These are phyloP conservation scores for Tetrao urogallus DNA, from an alignment of 2,113 vertebrate genomes.

Conservation along the genomic window DNA sequence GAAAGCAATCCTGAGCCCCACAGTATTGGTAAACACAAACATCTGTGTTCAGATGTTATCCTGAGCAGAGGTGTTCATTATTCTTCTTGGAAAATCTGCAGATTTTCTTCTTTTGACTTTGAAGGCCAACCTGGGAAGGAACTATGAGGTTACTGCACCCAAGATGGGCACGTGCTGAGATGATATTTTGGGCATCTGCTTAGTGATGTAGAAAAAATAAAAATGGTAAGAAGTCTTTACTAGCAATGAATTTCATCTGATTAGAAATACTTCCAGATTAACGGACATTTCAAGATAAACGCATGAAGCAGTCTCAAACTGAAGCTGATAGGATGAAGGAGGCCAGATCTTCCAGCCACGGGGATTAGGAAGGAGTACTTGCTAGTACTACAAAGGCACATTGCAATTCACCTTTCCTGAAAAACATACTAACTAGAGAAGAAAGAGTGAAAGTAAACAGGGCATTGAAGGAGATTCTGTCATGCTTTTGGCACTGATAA, in stretches of 20 bases:
- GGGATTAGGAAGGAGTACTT: neutral
- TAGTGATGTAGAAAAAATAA: fast-evolving
- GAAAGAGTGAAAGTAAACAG: neutral
- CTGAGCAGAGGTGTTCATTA: neutral
- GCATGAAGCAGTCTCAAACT: neutral
- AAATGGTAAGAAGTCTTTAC: neutral
- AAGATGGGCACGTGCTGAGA: neutral
- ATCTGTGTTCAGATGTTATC: neutral
- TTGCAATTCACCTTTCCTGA: neutral
- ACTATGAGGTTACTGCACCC: neutral
- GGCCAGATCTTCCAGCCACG: neutral
- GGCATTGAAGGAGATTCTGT: neutral
- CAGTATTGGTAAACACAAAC: neutral
- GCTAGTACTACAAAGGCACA: neutral
- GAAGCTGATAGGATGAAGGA: neutral
- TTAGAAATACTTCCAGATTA: neutral
- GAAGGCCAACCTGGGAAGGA: neutral
- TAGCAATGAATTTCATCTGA: neutral
- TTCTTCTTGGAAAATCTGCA: neutral
- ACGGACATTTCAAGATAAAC: neutral
- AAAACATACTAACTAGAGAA: neutral
- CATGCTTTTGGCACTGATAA: neutral
- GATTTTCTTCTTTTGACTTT: neutral
- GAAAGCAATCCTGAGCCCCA: neutral
- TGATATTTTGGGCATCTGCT: neutral